Evolutionary conservation across 2,113 vertebrate species (phyloP).

Genomic region (Oriolus oriolus): DNA sequence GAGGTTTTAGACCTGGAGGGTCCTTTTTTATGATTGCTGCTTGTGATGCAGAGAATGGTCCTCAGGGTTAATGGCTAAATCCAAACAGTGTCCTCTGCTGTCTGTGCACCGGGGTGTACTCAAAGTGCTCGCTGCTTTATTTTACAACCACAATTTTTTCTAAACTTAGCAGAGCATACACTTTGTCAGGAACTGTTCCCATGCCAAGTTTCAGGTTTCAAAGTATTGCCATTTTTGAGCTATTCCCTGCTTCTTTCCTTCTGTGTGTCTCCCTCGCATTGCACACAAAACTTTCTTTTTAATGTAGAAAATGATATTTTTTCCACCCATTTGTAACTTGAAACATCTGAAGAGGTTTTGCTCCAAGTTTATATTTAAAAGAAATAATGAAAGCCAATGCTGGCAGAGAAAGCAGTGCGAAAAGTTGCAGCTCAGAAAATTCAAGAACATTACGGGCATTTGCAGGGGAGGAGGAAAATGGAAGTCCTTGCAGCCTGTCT

Average conservation of each 20-base stretch:
- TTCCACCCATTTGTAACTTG: conserved; percentile 44
- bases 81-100: conserved; percentile 4
- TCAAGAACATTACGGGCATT: conserved; percentile 19
- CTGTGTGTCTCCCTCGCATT: neutral
- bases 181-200: conserved; percentile 35
- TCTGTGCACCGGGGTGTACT: neutral
- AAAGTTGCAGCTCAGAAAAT: conserved; percentile 46
- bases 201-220: conserved; percentile 54
- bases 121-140: neutral
- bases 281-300: conserved; percentile 52
- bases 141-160: conserved; percentile 41
- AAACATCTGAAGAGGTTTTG: conserved; percentile 50
- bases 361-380: conserved; percentile 61
- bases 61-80: neutral
- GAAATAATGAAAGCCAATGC: conserved; percentile 50
- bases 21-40: neutral
- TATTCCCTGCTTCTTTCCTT: conserved; percentile 22
- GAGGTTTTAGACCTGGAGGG: neutral
- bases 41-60: neutral
- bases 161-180: conserved; percentile 52
- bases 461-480: conserved; percentile 19
- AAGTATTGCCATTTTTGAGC: conserved; percentile 28
- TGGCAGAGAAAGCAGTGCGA: conserved; percentile 48
- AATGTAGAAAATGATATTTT: conserved; percentile 8
- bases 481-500: conserved; percentile 15